Conservation (phyloP, 2,797 vertebrate genomes). For the Ataeniobius toweri region DNA sequence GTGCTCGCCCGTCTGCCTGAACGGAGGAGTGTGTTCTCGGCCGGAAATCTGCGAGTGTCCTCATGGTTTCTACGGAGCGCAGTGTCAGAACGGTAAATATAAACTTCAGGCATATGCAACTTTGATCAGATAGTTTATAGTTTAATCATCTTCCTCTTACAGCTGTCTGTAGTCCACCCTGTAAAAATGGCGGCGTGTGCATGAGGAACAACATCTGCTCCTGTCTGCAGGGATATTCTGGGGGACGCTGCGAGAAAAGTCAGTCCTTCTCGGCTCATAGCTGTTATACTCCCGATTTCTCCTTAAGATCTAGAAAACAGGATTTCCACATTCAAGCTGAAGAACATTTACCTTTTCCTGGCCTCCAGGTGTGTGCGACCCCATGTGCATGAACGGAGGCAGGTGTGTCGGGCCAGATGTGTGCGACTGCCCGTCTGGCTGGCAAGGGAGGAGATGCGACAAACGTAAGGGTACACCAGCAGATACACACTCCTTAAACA, state of each 20-base stretch:
- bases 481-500: background rate
- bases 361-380: conserved; percentile 83
- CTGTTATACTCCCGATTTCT: background rate
- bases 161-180: conserved; percentile 89
- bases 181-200: conserved; percentile 88
- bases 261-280: conserved; percentile 45
- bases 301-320: background rate
- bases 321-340: background rate
- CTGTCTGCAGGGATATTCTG: conserved; percentile 84
- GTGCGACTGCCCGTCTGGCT: conserved; percentile 83
- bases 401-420: conserved; percentile 77
- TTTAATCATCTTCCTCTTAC: background rate
- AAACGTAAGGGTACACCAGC: conserved; percentile 69
- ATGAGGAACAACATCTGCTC: conserved; percentile 86
- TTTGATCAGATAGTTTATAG: too few relatives aligned
- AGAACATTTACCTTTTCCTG: background rate
- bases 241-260: conserved; percentile 89
- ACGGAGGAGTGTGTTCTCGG: conserved; percentile 78
- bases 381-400: conserved; percentile 82
- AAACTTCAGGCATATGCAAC: background rate
- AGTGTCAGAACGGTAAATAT: conserved; percentile 82
- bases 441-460: conserved; percentile 75
- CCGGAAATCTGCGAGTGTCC: conserved; percentile 80
- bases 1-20: conserved; percentile 84
- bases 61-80: conserved; percentile 81